Evolutionary conservation across 2,888 invertebrate species (phyloP).

Genomic region (Punctoribates punctum): DNA sequence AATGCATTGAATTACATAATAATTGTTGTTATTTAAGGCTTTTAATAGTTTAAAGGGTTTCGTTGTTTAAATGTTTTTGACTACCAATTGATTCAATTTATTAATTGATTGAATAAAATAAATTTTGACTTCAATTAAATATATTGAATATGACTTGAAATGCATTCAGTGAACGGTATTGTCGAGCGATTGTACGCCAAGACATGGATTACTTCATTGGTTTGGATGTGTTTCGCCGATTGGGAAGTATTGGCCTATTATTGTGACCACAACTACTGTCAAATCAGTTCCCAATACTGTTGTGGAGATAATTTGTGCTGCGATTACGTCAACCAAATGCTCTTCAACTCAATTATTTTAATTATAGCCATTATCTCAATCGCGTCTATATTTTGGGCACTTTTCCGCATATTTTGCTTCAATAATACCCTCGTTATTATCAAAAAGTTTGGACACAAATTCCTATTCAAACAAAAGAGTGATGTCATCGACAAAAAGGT

Average conservation of each 20-base stretch:
- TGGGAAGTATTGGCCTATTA: slow-evolving; percentile 6
- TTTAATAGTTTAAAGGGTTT: too few relatives aligned
- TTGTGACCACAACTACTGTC: slow-evolving; percentile 25
- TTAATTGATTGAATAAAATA: too few relatives aligned
- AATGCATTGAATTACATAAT: too few relatives aligned
- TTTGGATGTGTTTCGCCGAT: not conserved
- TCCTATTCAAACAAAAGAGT: not conserved
- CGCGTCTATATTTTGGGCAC: not conserved
- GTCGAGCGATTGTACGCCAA: not conserved
- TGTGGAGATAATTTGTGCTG: slow-evolving; percentile 32
- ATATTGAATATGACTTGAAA: too few relatives aligned
- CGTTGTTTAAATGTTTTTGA: too few relatives aligned
- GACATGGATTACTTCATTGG: slow-evolving; percentile 2
- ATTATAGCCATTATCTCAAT: slow-evolving; percentile 12
- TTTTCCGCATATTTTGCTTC: slow-evolving; percentile 20
- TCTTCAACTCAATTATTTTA: slow-evolving; percentile 25
- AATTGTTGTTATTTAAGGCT: too few relatives aligned
- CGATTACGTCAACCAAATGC: slow-evolving; percentile 28
- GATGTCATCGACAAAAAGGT: not conserved
- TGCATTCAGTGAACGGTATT: too few relatives aligned
- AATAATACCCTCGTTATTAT: not conserved
- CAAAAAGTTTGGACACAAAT: slow-evolving; percentile 1
- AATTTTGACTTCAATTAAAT: too few relatives aligned
- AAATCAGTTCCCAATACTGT: slow-evolving; percentile 26
- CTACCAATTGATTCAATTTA: too few relatives aligned